Conservation (phyloP, 2,888 invertebrate species). For the Drosophila eohydei region DNA sequence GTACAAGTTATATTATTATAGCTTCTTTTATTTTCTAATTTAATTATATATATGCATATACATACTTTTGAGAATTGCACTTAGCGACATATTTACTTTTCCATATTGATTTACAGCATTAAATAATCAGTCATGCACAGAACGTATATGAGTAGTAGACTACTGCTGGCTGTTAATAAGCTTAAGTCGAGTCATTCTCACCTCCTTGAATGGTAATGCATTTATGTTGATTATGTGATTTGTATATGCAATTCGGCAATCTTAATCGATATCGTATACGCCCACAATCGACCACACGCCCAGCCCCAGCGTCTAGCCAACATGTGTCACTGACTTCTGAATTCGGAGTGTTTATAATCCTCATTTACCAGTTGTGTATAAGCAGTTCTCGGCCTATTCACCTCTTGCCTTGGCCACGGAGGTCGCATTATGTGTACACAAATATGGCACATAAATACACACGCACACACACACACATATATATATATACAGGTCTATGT, state of each 20-base stretch:
- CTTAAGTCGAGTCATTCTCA: not conserved
- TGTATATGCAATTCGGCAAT: not conserved
- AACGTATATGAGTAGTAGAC: not conserved
- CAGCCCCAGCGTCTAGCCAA: not conserved
- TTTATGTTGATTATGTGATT: constrained; percentile 1
- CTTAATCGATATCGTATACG: constrained; percentile 5
- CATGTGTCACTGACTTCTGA: constrained; percentile 18
- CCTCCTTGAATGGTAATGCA: not conserved
- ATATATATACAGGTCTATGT: constrained; percentile 23
- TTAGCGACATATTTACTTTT: too few relatives aligned
- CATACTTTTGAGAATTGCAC: too few relatives aligned
- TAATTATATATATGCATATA: too few relatives aligned
- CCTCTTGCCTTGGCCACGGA: not conserved
- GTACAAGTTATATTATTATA: too few relatives aligned
- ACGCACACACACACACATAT: constrained; percentile 4
- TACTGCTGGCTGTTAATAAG: not conserved
- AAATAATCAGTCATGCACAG: too few relatives aligned
- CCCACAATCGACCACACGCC: not conserved
- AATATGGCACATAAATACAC: constrained; percentile 26
- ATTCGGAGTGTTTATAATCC: constrained; percentile 17
- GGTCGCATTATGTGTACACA: constrained; percentile 9
- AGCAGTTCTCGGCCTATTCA: not conserved
- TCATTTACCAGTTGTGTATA: constrained; percentile 7
- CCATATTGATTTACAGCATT: too few relatives aligned
- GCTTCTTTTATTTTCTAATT: too few relatives aligned